phyloP scores from a whole-genome alignment of 2,888 invertebrate genomes.

The Perithous albicinctus region DNA sequence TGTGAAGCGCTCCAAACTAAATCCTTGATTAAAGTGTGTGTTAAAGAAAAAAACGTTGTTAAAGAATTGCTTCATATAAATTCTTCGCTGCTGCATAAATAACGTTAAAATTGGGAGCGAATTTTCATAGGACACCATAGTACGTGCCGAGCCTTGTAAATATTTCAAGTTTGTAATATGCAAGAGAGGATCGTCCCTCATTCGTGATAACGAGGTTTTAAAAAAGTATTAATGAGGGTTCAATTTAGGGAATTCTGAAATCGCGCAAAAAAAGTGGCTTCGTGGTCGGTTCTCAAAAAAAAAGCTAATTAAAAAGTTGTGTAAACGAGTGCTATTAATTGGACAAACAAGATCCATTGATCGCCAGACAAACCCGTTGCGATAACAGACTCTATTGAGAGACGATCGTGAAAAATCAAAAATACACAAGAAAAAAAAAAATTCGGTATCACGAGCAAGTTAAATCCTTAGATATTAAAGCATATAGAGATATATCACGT shows the following conservation, averaged over 20 bases:
- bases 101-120: constrained; percentile 24
- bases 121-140: constrained; percentile 74
- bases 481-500: constrained; percentile 53
- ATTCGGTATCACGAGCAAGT: constrained; percentile 50
- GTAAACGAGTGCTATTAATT: constrained; percentile 21
- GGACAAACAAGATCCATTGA: constrained; percentile 51
- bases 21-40: too few species aligned
- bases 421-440: constrained; percentile 17
- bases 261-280: constrained; percentile 39
- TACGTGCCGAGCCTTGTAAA: constrained; percentile 76
- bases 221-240: constrained; percentile 11
- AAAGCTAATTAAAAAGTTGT: constrained; percentile 11
- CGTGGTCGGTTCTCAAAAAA: constrained; percentile 8
- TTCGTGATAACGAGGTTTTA: constrained; percentile 56
- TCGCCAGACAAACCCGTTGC: constrained; percentile 64
- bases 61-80: not conserved
- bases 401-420: constrained; percentile 23
- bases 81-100: constrained; percentile 26
- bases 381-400: not conserved
- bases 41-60: not conserved
- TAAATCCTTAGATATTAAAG: constrained; percentile 44
- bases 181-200: constrained; percentile 54
- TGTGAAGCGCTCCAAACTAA: too few species aligned
- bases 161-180: constrained; percentile 70
- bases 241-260: constrained; percentile 58